These are phyloP conservation scores for Drosophila colorata DNA, from an alignment of 2,888 invertebrate species.

Conservation along the genomic window DNA sequence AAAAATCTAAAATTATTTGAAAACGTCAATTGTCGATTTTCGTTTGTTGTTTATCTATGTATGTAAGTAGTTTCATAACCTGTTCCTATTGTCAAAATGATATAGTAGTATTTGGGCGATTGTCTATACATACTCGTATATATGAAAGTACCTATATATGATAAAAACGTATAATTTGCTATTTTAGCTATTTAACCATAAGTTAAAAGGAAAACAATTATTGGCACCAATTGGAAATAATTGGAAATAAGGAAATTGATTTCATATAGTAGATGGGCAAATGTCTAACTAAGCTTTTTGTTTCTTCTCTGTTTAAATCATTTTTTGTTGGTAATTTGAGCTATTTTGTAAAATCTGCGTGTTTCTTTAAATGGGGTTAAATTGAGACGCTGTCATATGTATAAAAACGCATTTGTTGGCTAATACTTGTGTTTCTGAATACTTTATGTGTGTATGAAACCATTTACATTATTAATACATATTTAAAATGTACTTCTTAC, in stretches of 20 bases:
- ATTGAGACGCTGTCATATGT: conserved; percentile 14
- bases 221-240: background rate
- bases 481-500: conserved; percentile 42
- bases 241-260: background rate
- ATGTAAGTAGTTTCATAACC: conserved; percentile 37
- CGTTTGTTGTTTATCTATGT: conserved; percentile 8
- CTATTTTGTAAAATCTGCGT: background rate
- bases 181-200: too few relatives aligned
- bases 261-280: background rate
- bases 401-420: conserved; percentile 35
- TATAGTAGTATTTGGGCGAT: conserved; percentile 56
- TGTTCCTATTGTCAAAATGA: conserved; percentile 66
- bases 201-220: background rate
- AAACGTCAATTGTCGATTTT: conserved; percentile 21
- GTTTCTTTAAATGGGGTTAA: background rate
- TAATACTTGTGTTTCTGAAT: conserved; percentile 43
- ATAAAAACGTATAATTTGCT: background rate
- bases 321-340: background rate
- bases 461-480: conserved; percentile 62
- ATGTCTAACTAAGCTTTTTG: conserved; percentile 3
- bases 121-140: conserved; percentile 61
- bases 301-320: background rate
- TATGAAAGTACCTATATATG: conserved; percentile 14
- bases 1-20: conserved; percentile 38
- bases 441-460: conserved; percentile 55